Conservation (phyloP, 2,797 vertebrate species). For the Phoebastria nigripes region DNA sequence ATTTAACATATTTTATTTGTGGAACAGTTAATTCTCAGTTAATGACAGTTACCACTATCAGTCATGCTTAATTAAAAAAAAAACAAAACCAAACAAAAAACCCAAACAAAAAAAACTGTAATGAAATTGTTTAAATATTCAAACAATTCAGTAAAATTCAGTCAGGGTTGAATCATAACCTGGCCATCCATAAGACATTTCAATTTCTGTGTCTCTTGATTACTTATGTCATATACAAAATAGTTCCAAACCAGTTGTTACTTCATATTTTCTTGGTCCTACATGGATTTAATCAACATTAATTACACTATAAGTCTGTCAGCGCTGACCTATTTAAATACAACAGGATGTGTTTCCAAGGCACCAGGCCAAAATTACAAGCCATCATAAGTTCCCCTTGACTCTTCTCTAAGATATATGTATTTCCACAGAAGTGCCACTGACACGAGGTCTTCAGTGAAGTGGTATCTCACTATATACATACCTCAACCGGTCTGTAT, state of each 20-base stretch:
- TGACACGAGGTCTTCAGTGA: neutral
- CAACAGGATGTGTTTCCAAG: neutral
- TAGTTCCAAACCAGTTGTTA: neutral
- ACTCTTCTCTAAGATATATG: neutral
- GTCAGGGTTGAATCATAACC: neutral
- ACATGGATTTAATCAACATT: conserved; percentile 27
- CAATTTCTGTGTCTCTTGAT: neutral
- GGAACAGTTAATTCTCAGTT: neutral
- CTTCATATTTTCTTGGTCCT: neutral
- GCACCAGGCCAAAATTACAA: neutral
- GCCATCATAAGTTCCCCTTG: neutral
- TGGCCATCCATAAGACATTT: neutral
- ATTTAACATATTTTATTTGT: neutral
- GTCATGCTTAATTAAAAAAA: neutral
- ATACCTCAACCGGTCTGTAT: neutral
- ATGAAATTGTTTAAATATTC: neutral
- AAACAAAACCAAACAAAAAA: too few species aligned
- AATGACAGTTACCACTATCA: neutral
- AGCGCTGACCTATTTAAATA: conserved; percentile 22
- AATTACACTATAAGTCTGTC: neutral
- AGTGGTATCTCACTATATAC: neutral
- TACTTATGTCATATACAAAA: neutral
- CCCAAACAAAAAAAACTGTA: fast-evolving
- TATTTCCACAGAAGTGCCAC: neutral
- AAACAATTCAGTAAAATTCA: neutral